Evolutionary conservation across 2,113 vertebrate genomes (phyloP).

Genomic region (Percopsis transmontana): DNA sequence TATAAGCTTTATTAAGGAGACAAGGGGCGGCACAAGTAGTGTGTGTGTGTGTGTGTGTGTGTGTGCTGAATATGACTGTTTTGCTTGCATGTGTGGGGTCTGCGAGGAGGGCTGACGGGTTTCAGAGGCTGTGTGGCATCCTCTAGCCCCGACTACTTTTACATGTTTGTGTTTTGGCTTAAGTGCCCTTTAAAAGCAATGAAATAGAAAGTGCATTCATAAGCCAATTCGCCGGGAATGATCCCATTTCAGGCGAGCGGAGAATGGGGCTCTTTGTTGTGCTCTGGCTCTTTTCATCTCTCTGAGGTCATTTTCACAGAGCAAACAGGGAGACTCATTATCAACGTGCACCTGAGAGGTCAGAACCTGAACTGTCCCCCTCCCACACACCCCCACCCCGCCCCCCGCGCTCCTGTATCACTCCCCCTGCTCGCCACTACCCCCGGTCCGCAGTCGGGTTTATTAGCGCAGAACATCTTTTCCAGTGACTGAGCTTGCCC

Average conservation of each 20-base stretch:
- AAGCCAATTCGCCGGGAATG: slow-evolving; percentile 73
- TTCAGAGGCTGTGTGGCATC: slow-evolving; percentile 57
- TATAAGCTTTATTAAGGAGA: slow-evolving; percentile 78
- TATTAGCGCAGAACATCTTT: slow-evolving; percentile 99
- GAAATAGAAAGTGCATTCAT: slow-evolving; percentile 79
- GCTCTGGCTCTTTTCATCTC: slow-evolving; percentile 78
- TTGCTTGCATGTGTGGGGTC: slow-evolving; percentile 69
- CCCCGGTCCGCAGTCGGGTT: slow-evolving; percentile 89
- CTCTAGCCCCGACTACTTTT: slow-evolving; percentile 71
- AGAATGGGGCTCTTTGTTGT: slow-evolving; percentile 76
- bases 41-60: slow-evolving; percentile 14
- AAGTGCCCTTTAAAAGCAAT: slow-evolving; percentile 78
- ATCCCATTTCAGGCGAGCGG: slow-evolving; percentile 72
- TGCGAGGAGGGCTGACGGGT: slow-evolving; percentile 46
- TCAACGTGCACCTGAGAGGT: slow-evolving; percentile 98
- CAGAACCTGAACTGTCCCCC: slow-evolving; percentile 86
- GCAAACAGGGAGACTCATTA: slow-evolving; percentile 93
- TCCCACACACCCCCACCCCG: slow-evolving; percentile 31
- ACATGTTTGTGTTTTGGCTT: slow-evolving; percentile 80
- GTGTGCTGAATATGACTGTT: slow-evolving; percentile 45
- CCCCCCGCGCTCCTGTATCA: slow-evolving; percentile 52
- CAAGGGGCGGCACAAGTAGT: slow-evolving; percentile 76
- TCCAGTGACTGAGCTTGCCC: slow-evolving; percentile 98
- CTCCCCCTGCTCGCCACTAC: slow-evolving; percentile 78
- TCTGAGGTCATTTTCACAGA: slow-evolving; percentile 80